Conservation (phyloP, 2,797 vertebrate species). For the Arnoldichthys spilopterus region DNA sequence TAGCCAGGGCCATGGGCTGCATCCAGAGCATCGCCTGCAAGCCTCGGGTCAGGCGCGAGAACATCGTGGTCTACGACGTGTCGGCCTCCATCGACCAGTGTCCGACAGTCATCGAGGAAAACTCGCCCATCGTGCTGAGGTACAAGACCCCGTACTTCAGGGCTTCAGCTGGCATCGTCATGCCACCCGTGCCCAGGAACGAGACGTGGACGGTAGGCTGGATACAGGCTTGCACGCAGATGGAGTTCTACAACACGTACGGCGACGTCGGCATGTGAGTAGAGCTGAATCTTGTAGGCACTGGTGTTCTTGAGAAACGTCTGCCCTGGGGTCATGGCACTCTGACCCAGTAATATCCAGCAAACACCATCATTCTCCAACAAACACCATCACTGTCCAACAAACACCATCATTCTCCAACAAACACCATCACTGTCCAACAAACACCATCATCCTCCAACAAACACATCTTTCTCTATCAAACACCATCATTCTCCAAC, state of each 20-base stretch:
- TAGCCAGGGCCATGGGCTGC: constrained; percentile 89
- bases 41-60: constrained; percentile 94
- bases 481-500: background rate
- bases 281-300: background rate
- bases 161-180: constrained; percentile 94
- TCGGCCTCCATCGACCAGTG: constrained; percentile 97
- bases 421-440: background rate
- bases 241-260: constrained; percentile 99
- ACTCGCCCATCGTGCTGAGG: constrained; percentile 96
- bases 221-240: constrained; percentile 99
- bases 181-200: constrained; percentile 95
- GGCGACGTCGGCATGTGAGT: constrained; percentile 95
- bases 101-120: constrained; percentile 96
- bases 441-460: background rate
- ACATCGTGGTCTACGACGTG: constrained; percentile 98
- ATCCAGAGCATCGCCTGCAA: constrained; percentile 98
- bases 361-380: background rate
- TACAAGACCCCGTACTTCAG: constrained; percentile 99
- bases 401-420: background rate
- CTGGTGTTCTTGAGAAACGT: background rate
- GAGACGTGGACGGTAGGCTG: constrained; percentile 99
- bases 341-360: background rate
- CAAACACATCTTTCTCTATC: background rate
- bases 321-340: too few species aligned
- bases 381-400: background rate